Percentiles rank a stretch among this genome's conserved stretches.
Evolutionary conservation across 2,888 invertebrate genomes (phyloP).

Genomic region (Pheosia tremula): DNA sequence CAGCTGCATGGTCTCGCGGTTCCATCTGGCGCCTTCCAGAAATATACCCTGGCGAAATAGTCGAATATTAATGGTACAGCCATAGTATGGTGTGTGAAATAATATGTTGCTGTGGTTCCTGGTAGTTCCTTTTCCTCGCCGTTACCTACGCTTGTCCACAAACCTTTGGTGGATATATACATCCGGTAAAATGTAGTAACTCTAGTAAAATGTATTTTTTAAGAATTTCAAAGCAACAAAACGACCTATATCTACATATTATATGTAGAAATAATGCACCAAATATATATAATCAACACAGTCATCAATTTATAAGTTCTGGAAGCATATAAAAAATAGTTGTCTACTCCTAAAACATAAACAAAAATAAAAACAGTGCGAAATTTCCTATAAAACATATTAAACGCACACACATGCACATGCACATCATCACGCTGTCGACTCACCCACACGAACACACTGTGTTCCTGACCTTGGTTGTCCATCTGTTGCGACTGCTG

Average conservation of each 20-base stretch:
- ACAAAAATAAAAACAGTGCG: not conserved
- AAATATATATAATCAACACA: not conserved
- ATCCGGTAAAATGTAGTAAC: too few species aligned
- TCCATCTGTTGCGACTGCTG: constrained; percentile 72
- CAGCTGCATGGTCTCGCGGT: constrained; percentile 86
- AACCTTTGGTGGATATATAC: too few species aligned
- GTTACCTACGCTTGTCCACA: too few species aligned
- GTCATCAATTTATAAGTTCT: too few species aligned
- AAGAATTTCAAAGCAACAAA: too few species aligned
- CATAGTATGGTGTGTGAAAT: not conserved
- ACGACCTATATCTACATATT: too few species aligned
- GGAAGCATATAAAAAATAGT: too few species aligned
- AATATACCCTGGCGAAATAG: constrained; percentile 87
- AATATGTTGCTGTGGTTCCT: not conserved
- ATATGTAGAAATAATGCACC: not conserved
- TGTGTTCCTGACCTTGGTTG: constrained; percentile 76
- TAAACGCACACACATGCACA: constrained; percentile 17
- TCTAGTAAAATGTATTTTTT: too few species aligned
- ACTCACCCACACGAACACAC: constrained; percentile 86
- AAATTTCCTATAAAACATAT: not conserved
- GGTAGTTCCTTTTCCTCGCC: not conserved
- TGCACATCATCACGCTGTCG: constrained; percentile 3
- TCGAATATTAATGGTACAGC: not conserved
- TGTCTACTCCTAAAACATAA: not conserved
- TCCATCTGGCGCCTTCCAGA: constrained; percentile 96